Conservation (phyloP, 2,888 invertebrate genomes). For the Patella pellucida region DNA sequence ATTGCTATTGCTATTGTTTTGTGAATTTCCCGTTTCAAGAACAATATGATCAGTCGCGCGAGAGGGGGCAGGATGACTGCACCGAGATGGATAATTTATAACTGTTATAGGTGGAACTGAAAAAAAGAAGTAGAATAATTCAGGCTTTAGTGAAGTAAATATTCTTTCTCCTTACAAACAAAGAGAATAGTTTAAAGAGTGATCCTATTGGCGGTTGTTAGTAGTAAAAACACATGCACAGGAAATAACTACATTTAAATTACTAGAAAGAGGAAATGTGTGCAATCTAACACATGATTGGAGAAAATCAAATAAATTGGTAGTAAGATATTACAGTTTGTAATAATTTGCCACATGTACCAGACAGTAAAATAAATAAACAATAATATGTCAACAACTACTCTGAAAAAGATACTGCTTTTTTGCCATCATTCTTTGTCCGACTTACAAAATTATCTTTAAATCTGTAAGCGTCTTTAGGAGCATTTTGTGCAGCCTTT, state of each 20-base stretch:
- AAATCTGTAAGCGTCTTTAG: not conserved
- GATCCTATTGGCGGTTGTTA: too few relatives aligned
- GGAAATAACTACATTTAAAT: too few relatives aligned
- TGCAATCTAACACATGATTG: too few relatives aligned
- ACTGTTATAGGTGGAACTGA: conserved; percentile 7
- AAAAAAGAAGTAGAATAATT: not conserved
- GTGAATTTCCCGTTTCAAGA: not conserved
- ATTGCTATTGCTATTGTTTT: not conserved
- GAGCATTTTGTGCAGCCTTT: not conserved
- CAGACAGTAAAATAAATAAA: too few relatives aligned
- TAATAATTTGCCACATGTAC: too few relatives aligned
- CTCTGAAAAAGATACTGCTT: not conserved
- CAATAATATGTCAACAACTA: not conserved
- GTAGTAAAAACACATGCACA: too few relatives aligned
- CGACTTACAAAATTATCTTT: conserved; percentile 2
- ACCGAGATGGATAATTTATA: conserved; percentile 1
- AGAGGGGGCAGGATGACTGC: not conserved
- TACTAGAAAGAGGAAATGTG: too few relatives aligned
- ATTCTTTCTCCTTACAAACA: too few relatives aligned
- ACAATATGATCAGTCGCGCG: not conserved
- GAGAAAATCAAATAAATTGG: too few relatives aligned
- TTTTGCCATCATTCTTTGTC: not conserved
- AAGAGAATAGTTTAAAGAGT: too few relatives aligned
- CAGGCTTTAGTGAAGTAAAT: too few relatives aligned
- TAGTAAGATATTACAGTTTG: too few relatives aligned